These are phyloP conservation scores for Coelopa pilipes DNA, from an alignment of 2,888 invertebrate species.

Conservation along the genomic window DNA sequence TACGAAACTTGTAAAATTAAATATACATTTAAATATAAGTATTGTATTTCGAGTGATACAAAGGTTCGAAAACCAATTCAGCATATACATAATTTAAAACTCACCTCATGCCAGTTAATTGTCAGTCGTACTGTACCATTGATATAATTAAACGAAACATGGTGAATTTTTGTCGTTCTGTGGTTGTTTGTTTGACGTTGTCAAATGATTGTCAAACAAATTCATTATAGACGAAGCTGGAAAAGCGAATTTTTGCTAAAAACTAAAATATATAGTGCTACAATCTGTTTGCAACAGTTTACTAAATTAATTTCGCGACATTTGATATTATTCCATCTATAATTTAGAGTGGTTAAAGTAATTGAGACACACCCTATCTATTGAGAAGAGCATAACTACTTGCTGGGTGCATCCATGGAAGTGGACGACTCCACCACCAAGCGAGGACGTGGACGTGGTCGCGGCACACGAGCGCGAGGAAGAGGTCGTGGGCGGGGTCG, in stretches of 20 bases:
- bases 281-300: too few relatives aligned
- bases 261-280: background rate
- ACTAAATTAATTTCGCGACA: background rate
- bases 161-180: too few relatives aligned
- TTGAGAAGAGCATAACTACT: background rate
- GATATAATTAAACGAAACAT: too few relatives aligned
- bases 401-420: slow-evolving; percentile 35
- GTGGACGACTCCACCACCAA: slow-evolving; percentile 57
- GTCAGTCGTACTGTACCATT: too few relatives aligned
- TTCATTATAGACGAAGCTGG: background rate
- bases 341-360: background rate
- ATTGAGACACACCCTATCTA: background rate
- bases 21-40: too few relatives aligned
- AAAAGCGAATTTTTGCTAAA: background rate
- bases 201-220: background rate
- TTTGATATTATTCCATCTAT: background rate
- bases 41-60: too few relatives aligned
- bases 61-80: too few relatives aligned
- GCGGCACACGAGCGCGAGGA: slow-evolving; percentile 73
- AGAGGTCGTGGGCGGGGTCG: slow-evolving; percentile 83
- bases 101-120: too few relatives aligned
- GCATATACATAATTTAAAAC: too few relatives aligned
- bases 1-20: too few relatives aligned
- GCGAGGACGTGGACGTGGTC: slow-evolving; percentile 61
- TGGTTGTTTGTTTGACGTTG: background rate